phyloP scores from a whole-genome alignment of 2,113 vertebrate genomes.

The Ceuthmochares aereus region DNA sequence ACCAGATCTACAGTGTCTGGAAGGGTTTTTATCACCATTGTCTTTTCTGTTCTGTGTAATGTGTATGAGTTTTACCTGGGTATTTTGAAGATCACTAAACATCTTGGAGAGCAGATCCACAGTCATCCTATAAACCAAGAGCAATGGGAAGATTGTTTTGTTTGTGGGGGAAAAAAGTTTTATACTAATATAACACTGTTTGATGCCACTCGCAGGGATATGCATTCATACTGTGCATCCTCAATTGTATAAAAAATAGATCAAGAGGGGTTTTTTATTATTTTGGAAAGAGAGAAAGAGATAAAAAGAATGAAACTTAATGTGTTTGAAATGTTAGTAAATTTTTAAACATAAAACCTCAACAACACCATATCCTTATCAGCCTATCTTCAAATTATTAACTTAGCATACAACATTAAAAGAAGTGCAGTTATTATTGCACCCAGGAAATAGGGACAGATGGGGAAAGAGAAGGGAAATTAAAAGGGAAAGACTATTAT shows the following conservation, averaged over 20 bases:
- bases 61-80: neutral
- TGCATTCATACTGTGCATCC: neutral
- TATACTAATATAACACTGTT: neutral
- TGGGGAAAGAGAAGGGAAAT: neutral
- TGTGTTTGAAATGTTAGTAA: conserved; percentile 49
- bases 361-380: neutral
- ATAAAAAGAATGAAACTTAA: neutral
- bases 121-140: neutral
- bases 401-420: conserved; percentile 15
- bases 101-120: neutral
- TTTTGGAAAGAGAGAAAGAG: neutral
- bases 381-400: conserved; percentile 49
- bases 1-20: neutral
- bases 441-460: neutral
- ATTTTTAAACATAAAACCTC: conserved; percentile 51
- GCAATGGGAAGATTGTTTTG: neutral
- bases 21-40: neutral
- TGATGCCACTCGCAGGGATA: neutral
- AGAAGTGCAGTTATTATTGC: neutral
- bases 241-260: conserved; percentile 48
- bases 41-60: neutral
- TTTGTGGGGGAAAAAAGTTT: neutral
- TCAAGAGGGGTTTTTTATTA: neutral
- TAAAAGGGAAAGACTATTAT: conserved; percentile 14
- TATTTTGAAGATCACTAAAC: neutral